Conservation (phyloP, 1,140 invertebrate genomes). For the Lepidurus apus region DNA sequence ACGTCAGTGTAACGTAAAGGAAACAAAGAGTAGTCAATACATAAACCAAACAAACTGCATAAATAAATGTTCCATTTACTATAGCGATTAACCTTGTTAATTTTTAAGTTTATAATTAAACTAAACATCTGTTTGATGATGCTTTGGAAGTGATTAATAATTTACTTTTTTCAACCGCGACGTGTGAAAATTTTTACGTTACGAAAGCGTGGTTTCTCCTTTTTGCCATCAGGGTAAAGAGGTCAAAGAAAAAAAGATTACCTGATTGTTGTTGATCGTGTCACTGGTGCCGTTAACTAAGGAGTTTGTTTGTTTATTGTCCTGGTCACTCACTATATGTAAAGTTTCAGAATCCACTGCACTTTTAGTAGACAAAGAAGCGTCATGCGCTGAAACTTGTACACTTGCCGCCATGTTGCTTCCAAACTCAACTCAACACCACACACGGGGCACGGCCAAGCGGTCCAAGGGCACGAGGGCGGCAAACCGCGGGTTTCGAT, state of each 20-base stretch:
- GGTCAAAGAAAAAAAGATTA: neutral
- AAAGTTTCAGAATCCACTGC: slow-evolving; percentile 18
- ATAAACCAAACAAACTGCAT: too few relatives aligned
- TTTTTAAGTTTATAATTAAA: too few relatives aligned
- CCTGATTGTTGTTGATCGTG: neutral
- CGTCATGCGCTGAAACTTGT: slow-evolving; percentile 9
- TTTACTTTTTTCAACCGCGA: too few relatives aligned
- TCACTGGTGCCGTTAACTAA: neutral
- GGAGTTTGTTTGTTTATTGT: neutral
- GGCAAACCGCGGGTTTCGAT: neutral
- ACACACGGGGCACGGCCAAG: slow-evolving; percentile 16
- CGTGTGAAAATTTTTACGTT: neutral
- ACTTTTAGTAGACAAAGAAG: slow-evolving; percentile 15
- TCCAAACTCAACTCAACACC: slow-evolving; percentile 3
- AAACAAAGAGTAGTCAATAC: too few relatives aligned
- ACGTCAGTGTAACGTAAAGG: too few relatives aligned
- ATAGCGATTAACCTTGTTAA: too few relatives aligned
- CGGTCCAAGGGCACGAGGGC: neutral
- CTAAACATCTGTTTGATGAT: too few relatives aligned
- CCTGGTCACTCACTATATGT: slow-evolving; percentile 1
- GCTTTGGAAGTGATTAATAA: too few relatives aligned
- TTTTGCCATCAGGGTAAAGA: neutral
- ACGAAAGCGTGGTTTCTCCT: neutral
- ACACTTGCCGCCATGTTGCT: slow-evolving; percentile 17
- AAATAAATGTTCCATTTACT: too few relatives aligned